Evolutionary conservation across 2,113 vertebrate species (phyloP).

Genomic region (Prinia subflava): DNA sequence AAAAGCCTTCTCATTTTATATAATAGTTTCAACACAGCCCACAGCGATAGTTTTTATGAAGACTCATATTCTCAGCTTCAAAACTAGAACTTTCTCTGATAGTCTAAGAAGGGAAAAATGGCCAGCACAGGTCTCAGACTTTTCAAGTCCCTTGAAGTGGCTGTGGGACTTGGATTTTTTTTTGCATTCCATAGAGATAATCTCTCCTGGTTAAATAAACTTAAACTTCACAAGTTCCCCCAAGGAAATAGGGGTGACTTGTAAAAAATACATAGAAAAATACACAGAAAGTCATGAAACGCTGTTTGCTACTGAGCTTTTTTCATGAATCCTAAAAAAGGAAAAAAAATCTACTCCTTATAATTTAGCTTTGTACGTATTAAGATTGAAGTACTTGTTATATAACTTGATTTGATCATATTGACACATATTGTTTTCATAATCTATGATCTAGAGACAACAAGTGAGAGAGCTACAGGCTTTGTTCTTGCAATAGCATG

Average conservation of each 20-base stretch:
- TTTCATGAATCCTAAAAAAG: neutral
- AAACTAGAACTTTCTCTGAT: neutral
- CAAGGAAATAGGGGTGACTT: neutral
- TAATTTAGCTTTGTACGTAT: neutral
- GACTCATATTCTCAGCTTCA: neutral
- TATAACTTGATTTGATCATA: neutral
- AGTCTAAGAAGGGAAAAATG: neutral
- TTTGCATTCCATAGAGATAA: neutral
- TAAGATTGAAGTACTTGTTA: neutral
- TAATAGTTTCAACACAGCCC: neutral
- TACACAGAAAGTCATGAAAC: neutral
- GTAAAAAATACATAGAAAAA: neutral
- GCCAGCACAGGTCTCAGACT: neutral
- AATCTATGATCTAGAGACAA: neutral
- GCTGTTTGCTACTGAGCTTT: neutral
- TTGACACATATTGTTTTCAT: neutral
- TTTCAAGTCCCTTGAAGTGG: neutral
- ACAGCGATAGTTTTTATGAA: neutral
- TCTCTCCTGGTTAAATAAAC: neutral
- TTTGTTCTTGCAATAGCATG: neutral
- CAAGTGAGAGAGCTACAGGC: neutral
- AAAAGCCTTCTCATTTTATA: rapidly evolving
- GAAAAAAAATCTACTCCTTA: neutral
- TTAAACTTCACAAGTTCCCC: neutral
- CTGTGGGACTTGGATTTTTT: neutral